Evolutionary conservation across 2,888 invertebrate species (phyloP), one percentile per base, ranked within the genome.

Genomic region (Bedellia somnulentella): DNA sequence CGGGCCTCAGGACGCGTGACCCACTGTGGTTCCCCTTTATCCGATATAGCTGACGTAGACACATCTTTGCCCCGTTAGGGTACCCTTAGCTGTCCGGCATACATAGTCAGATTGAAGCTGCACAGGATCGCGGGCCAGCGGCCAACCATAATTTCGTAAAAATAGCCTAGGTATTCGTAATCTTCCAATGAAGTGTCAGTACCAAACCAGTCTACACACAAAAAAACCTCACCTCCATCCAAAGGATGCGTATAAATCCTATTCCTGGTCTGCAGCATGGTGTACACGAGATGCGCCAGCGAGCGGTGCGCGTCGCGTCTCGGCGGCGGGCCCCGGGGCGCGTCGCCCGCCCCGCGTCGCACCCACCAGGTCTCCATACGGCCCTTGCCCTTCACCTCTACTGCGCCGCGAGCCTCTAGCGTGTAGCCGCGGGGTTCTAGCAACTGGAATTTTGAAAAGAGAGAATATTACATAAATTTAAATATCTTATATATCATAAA

Each of bases 301-400:
- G 86, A 86, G 2, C 87, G 82, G 47, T 48, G 85, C 82, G 26
- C 85, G 70, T 41, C 84, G 71, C 38, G 78, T 78, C 24, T 67
- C 17, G 77, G 66, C 21, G 73, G 57, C 15, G 73, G 62, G 38
- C 79, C 70, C 30, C 81, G 11, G 79, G 78, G 8, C 80, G 27
- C 73, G 11, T 77, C 66, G 5, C 79, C 75, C 32, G 82, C 77
- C 26, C 82, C 80, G 11, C 87, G 87, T 29, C 82, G 63, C 30
- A 96, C 90, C 70, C 89, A 94, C 68, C 87, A 94, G n/a, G 95
- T 96, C 59, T 92, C 88, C 95, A 96, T 95, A 41, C 86, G 84
- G 0, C 96, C 96, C 62, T 96, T 96, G 35, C 96, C 96, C 57
- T 96, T 96, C 15, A 96, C 95, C 36, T 87, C 86, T 33, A 96